These are phyloP conservation scores for Halcyon senegalensis DNA, from an alignment of 2,113 vertebrate genomes.

Conservation along the genomic window DNA sequence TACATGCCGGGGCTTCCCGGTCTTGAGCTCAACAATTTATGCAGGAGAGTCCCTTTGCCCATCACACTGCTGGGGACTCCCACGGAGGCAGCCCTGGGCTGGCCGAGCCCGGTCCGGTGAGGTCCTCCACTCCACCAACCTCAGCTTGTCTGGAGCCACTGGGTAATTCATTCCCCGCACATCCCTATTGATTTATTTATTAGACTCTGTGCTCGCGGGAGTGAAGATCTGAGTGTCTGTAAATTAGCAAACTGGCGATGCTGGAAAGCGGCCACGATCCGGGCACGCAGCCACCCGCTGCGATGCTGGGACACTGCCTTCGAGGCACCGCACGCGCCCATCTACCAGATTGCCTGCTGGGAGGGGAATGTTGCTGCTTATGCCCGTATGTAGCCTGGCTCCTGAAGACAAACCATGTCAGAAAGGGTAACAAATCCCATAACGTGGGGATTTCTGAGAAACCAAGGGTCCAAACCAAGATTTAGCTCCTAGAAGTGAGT, in stretches of 20 bases:
- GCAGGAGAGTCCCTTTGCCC: background rate
- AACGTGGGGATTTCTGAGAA: background rate
- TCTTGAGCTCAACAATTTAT: background rate
- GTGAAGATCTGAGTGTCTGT: background rate
- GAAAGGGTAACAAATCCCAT: background rate
- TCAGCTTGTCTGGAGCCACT: rapidly evolving
- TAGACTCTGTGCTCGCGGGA: background rate
- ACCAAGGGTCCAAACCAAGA: background rate
- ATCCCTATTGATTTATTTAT: constrained; percentile 27
- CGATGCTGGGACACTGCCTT: background rate
- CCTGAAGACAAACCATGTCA: background rate
- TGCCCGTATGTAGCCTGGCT: background rate
- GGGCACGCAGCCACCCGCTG: background rate
- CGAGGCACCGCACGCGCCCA: background rate
- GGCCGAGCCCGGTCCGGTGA: rapidly evolving
- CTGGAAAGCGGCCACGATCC: background rate
- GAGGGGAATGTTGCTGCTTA: background rate
- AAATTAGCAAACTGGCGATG: background rate
- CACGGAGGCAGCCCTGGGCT: background rate
- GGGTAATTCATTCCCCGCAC: background rate
- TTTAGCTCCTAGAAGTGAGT: background rate
- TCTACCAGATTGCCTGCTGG: background rate
- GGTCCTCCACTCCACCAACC: background rate
- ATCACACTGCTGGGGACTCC: too few relatives aligned
- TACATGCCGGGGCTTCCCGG: background rate